Conservation (phyloP, 2,113 vertebrate genomes). For the Psephotus haematonotus region DNA sequence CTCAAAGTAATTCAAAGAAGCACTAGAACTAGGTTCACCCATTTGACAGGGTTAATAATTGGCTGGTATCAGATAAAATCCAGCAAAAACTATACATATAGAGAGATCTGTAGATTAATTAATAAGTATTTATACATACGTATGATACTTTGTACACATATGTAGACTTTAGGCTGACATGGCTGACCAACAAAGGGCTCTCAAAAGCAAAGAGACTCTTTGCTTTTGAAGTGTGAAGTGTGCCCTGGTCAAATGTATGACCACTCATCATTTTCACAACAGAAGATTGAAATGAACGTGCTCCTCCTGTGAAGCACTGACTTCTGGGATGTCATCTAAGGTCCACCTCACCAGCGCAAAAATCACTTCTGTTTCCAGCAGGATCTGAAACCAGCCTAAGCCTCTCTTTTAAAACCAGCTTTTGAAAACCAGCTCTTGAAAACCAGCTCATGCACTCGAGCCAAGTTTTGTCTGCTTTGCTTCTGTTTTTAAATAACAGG, state of each 20-base stretch:
- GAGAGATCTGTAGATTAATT: not conserved
- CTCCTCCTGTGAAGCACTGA: not conserved
- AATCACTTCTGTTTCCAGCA: not conserved
- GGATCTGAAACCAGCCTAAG: not conserved
- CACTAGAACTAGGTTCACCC: constrained; percentile 5
- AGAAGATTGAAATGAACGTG: rapidly evolving
- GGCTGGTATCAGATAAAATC: constrained; percentile 14
- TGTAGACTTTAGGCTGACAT: not conserved
- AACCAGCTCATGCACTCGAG: not conserved
- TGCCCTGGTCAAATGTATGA: not conserved
- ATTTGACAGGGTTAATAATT: constrained; percentile 32
- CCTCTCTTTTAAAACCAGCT: not conserved
- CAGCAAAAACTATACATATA: not conserved
- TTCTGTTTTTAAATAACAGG: not conserved
- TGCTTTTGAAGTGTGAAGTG: not conserved
- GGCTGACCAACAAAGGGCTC: not conserved
- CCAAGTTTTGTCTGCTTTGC: not conserved
- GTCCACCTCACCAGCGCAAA: not conserved
- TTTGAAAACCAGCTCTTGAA: not conserved
- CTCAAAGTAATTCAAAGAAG: constrained; percentile 20
- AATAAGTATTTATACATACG: rapidly evolving
- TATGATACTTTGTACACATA: rapidly evolving
- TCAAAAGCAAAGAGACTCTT: not conserved
- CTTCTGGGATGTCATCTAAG: not conserved
- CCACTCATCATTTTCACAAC: not conserved